Base-by-base conservation (phyloP, 1,140 invertebrate genomes). In the Daktulosphaira vitifoliae region DNA sequence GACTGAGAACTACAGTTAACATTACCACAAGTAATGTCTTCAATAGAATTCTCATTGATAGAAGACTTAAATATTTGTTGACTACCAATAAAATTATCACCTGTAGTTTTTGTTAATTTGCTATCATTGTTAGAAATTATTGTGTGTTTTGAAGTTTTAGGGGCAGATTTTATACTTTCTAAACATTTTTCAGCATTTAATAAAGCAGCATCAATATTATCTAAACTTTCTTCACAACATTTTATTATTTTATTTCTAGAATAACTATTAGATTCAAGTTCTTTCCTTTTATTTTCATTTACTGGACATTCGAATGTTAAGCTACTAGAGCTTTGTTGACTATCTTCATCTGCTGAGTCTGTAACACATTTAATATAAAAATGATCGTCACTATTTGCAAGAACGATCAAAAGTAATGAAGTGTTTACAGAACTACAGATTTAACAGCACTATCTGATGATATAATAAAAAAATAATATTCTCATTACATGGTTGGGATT, bases 331-430 rank as follows among this genome's bases (percentile, higher is more conserved):
- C 16, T 15, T 42, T 46, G 0, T 3, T 26, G n/a, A 4, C 6
- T 33, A 18, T 51, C 26, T 25, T 50, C 38, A 42, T 56, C 23
- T 42, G 15, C 11, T 25, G 0, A 11, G 39, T 44, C 54, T 59
- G 23, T 11, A 59, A 59, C 16, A 46, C 1, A 59, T 20, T 26
- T 46, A 29, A 46, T 29, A 44, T 29, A 46, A 29, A 59, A 46
- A 25, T 25, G 16, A 25, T 6, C 16, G 25, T 20, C 9, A 59
- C 25, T 51, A 51, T 51, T 51, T 33, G 18, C 29, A 26, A 51
- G 26, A 51, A 33, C n/a, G 16, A 33, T 29, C n/a, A 7, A 18
- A 51, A 51, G 2, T 15, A n/a, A n/a, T n/a, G n/a, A n/a, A n/a
- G n/a, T n/a, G n/a, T n/a, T n/a, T n/a, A n/a, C n/a, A n/a, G n/a